Base-by-base conservation (phyloP, 2,888 invertebrate genomes). In the Neoscelio sp. region DNA sequence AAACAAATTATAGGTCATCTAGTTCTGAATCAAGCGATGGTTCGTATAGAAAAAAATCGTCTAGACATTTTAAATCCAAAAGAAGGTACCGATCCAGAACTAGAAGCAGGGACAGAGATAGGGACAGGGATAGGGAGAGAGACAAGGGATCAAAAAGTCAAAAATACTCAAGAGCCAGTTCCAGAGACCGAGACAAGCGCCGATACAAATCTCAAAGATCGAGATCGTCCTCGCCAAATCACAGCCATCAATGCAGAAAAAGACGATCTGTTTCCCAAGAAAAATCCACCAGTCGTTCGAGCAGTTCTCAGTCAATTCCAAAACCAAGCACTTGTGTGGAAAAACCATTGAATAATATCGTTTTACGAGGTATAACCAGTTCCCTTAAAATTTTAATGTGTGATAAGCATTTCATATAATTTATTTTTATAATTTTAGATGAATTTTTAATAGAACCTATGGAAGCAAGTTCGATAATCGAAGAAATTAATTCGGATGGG, bases 401-500 rank as follows among this genome's bases (percentile, higher is more conserved):
- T 60, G 35, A 33, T 15, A n/a, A 10, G n/a, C n/a, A n/a, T n/a
- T n/a, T n/a, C n/a, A 13, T n/a, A 38, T 10, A 2, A 10, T 2
- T 38, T 52, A 33, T 62, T 42, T 7, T 3, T 15, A 13, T 13
- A 17, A 65, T 82, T 83, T 17, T 60, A 89, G 90, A 88, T 73
- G 89, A 88, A 64, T 88, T 89, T 76, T 68, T 83, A 0, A 87
- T 86, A n/a, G 89, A 88, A 26, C 86, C 88, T 13, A 87, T 85
- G 71, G 86, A 89, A 44, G 87, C 87, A 46, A 83, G 84, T 28
- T 92, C 93, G 82, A 90, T 94, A 5, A 86, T 95, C n/a, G 94
- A 93, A 0, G 94, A 95, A 85, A 93, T 95, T 35, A 95, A 96
- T 84, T 93, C 92, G 75, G 95, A 95, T 75, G 92, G 92, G 8